Conservation (phyloP, 2,797 vertebrate genomes). For the Halcyon chelicuti region DNA sequence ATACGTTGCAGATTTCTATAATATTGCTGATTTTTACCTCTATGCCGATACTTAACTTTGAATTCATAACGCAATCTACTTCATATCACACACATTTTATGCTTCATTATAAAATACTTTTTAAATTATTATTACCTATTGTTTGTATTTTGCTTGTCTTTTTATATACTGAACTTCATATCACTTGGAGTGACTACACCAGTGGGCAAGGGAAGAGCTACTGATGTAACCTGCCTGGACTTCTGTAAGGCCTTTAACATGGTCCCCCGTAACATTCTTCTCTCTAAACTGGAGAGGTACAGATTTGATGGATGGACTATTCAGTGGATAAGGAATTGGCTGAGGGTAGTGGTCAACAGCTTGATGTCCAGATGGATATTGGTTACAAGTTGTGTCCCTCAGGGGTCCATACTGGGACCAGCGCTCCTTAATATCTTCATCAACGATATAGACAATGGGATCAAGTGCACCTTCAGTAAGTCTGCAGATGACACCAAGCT, state of each 20-base stretch:
- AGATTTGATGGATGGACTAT: background rate
- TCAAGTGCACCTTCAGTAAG: background rate
- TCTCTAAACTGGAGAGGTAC: background rate
- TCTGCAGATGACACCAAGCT: background rate
- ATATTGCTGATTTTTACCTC: background rate
- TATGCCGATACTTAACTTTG: background rate
- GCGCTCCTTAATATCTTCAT: background rate
- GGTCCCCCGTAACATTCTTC: background rate
- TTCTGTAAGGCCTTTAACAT: background rate
- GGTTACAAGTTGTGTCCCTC: fast-evolving
- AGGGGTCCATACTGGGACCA: fast-evolving
- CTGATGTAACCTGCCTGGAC: background rate
- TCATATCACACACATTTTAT: background rate
- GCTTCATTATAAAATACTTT: background rate
- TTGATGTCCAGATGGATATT: background rate
- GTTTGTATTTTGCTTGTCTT: background rate
- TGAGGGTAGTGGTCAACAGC: background rate
- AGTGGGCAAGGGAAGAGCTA: background rate
- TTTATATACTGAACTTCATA: background rate
- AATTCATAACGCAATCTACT: background rate
- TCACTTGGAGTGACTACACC: background rate
- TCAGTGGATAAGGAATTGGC: background rate
- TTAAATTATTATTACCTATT: background rate
- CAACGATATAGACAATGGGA: background rate
- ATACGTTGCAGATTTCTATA: background rate